Evolutionary conservation across 2,888 invertebrate genomes (phyloP).

Genomic region (Lasioglossum vierecki): DNA sequence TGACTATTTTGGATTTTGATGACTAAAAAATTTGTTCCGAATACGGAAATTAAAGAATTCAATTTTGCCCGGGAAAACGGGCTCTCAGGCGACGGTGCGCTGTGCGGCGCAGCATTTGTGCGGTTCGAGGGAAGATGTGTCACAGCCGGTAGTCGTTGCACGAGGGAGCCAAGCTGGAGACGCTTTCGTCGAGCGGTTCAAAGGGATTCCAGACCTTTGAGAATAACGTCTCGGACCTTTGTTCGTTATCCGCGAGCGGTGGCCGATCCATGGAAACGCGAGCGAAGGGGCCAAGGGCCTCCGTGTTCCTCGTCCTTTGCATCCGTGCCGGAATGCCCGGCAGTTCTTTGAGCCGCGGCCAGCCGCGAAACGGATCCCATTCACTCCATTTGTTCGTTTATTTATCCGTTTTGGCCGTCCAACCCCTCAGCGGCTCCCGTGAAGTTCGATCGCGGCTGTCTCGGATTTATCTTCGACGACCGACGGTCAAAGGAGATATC

Average conservation of each 20-base stretch:
- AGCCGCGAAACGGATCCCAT: conserved; percentile 1
- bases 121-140: background rate
- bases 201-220: conserved; percentile 53
- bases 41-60: background rate
- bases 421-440: no score
- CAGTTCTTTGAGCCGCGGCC: conserved; percentile 50
- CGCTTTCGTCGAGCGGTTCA: conserved; percentile 24
- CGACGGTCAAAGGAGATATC: background rate
- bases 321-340: conserved; percentile 44
- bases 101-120: background rate
- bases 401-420: conserved; percentile 22
- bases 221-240: conserved; percentile 38
- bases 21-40: background rate
- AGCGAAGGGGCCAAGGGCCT: background rate
- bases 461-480: background rate
- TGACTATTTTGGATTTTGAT: background rate
- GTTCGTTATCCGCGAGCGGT: conserved; percentile 59
- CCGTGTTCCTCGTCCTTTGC: conserved; percentile 38
- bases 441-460: background rate
- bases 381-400: conserved; percentile 29
- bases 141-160: background rate
- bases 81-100: background rate
- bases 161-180: background rate
- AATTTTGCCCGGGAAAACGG: background rate
- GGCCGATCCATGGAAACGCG: conserved; percentile 50